These are phyloP conservation scores for Escarpia spicata DNA, from an alignment of 2,888 invertebrate species.

Conservation along the genomic window DNA sequence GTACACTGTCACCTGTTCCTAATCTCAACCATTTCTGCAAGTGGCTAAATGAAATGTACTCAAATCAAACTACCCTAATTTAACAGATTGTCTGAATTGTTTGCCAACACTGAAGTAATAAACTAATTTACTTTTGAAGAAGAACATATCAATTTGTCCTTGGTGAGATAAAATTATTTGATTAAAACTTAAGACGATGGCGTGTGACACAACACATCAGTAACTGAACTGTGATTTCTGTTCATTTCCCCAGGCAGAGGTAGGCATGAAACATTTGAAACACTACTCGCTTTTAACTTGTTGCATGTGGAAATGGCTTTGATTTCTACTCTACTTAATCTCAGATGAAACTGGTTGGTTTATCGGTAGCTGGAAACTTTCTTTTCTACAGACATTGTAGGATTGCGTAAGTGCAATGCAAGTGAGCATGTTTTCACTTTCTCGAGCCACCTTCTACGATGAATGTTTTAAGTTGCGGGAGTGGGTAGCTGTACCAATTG, in stretches of 20 bases:
- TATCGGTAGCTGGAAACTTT: not conserved
- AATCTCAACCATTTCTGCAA: conserved; percentile 2
- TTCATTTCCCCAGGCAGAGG: conserved; percentile 3
- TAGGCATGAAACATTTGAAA: conserved; percentile 16
- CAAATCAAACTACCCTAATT: not conserved
- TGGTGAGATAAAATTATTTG: not conserved
- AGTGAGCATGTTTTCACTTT: not conserved
- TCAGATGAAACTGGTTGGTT: not conserved
- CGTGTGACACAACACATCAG: not conserved
- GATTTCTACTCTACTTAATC: conserved; percentile 6
- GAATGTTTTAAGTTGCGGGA: not conserved
- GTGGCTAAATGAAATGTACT: not conserved
- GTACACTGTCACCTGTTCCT: not conserved
- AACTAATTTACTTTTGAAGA: not conserved
- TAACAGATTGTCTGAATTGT: not conserved
- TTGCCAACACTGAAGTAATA: not conserved
- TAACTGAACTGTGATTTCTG: conserved; percentile 10
- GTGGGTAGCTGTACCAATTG: not conserved
- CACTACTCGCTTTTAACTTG: not conserved
- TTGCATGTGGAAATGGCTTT: conserved; percentile 13
- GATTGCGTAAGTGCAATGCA: not conserved
- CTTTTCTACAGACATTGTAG: conserved; percentile 16
- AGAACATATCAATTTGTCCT: not conserved
- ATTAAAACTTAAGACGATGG: not conserved
- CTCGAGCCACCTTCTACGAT: not conserved